These are phyloP conservation scores for Sialia sialis DNA, from an alignment of 2,113 vertebrate species.

Conservation along the genomic window DNA sequence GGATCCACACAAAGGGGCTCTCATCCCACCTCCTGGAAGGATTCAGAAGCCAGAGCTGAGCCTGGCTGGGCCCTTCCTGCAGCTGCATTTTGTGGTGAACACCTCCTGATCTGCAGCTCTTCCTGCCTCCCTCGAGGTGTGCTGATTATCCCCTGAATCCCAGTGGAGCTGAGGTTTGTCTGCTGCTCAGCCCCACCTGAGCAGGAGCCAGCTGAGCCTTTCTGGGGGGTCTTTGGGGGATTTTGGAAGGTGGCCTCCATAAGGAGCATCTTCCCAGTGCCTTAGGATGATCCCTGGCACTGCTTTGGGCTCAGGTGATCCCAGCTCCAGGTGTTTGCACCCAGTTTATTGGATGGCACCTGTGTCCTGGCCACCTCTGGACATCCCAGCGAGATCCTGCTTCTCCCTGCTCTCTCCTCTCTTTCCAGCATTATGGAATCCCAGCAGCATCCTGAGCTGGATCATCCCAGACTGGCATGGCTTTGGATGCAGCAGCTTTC, in stretches of 20 bases:
- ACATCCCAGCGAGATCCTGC: not conserved
- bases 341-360: not conserved
- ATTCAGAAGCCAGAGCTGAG: not conserved
- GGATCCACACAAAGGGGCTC: constrained; percentile 3
- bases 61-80: not conserved
- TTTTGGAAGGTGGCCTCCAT: not conserved
- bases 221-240: not conserved
- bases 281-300: not conserved
- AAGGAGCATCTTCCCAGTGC: not conserved
- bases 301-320: not conserved
- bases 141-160: fast-evolving
- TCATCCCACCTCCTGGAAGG: not conserved
- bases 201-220: not conserved
- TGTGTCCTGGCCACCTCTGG: not conserved
- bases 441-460: not conserved
- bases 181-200: fast-evolving
- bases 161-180: not conserved
- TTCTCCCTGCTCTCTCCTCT: not conserved
- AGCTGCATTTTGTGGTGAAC: not conserved
- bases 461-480: not conserved
- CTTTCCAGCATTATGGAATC: not conserved
- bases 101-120: not conserved
- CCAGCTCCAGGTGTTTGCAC: not conserved
- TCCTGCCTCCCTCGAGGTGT: not conserved
- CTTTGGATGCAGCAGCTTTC: not conserved